Evolutionary conservation across 2,113 vertebrate genomes (phyloP).

Genomic region (Lasiurus borealis): DNA sequence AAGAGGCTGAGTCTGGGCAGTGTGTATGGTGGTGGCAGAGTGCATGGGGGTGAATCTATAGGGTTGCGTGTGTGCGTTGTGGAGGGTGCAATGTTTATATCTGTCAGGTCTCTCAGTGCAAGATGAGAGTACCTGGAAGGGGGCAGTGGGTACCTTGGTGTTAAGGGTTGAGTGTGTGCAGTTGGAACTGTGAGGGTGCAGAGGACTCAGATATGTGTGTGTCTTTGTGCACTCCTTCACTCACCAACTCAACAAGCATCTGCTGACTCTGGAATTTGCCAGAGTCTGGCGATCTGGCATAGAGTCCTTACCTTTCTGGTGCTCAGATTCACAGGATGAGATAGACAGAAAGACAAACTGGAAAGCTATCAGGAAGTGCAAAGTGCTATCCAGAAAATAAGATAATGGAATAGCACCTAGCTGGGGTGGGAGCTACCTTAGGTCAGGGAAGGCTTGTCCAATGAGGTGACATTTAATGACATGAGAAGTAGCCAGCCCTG

Average conservation of each 20-base stretch:
- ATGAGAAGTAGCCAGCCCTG: background rate
- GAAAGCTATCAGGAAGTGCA: background rate
- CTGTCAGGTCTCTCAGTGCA: background rate
- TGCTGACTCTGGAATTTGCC: background rate
- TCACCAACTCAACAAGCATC: background rate
- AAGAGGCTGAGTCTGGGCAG: background rate
- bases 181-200: background rate
- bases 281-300: background rate
- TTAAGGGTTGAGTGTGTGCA: background rate
- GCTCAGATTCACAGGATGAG: background rate
- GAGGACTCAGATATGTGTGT: background rate
- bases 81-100: background rate
- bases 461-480: background rate
- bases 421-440: background rate
- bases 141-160: background rate
- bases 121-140: background rate
- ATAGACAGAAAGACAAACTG: constrained; percentile 1
- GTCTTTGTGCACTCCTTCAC: background rate
- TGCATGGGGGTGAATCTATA: background rate
- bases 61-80: background rate
- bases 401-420: background rate
- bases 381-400: background rate
- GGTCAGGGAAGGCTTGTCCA: background rate
- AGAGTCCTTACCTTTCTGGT: background rate
- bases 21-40: background rate